phyloP scores from a whole-genome alignment of 1,140 invertebrate genomes.

The Ptiloglossa arizonensis region DNA sequence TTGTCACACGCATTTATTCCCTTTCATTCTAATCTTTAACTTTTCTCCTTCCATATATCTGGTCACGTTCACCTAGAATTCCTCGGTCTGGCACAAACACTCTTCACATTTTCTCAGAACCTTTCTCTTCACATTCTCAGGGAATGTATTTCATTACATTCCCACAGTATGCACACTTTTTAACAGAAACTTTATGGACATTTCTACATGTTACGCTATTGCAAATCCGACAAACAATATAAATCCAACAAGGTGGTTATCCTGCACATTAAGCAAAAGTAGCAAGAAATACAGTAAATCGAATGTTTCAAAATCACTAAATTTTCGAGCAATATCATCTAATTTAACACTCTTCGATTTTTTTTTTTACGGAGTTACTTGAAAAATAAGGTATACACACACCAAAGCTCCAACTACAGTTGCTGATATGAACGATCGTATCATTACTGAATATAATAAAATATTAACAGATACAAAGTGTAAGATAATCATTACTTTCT shows the following conservation, averaged over 20 bases:
- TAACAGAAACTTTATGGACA: neutral
- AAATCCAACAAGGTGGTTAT: neutral
- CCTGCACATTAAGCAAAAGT: neutral
- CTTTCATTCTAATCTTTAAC: too few species aligned
- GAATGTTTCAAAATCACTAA: neutral
- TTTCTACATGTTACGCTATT: neutral
- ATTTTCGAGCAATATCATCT: neutral
- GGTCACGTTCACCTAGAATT: too few species aligned
- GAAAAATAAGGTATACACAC: constrained; percentile 11
- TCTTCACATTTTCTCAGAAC: too few species aligned
- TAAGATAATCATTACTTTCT: neutral
- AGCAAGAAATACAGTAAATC: constrained; percentile 6
- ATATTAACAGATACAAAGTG: too few species aligned
- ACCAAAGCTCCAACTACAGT: neutral
- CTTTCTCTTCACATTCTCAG: too few species aligned
- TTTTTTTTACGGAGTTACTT: constrained; percentile 31
- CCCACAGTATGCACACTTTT: constrained; percentile 1
- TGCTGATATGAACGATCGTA: neutral
- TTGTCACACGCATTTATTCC: too few species aligned
- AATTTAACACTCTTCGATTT: constrained; percentile 25
- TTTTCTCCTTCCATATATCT: too few species aligned
- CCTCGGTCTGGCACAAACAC: too few species aligned
- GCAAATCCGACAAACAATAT: neutral
- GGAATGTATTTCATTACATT: too few species aligned
- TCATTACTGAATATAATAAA: neutral